Base-by-base conservation (phyloP, 2,797 vertebrate genomes). In the Nyctibius grandis region DNA sequence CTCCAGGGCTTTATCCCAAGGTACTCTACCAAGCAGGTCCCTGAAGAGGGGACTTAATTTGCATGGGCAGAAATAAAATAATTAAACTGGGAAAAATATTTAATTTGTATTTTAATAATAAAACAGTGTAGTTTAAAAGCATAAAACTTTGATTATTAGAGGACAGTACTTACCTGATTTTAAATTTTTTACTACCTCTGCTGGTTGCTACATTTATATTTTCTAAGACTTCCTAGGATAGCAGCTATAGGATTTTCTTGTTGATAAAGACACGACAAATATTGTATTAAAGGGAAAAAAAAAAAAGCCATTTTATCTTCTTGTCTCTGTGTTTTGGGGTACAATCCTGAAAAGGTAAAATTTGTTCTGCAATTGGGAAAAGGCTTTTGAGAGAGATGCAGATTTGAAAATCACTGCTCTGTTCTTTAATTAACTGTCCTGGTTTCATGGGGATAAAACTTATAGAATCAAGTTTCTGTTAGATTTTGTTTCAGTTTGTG, bases 281-380 rank as follows among this genome's bases (percentile, higher is more conserved):
- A 47, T 3, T 42, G 4, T 85, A 63, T 76, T 53, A 64, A 33
- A 5, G 3, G 15, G 4, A 2, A 1, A 2, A 2, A 5, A n/a
- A 33, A 38, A n/a, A 15, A 10, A 5, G 1, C 4, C 3, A 23
- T 61, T 40, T 54, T 18, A 26, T 77, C 33, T 50, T 74, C 9
- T 59, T 79, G 7, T 61, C 2, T 42, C 26, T 26, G 1, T 60
- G 9, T 1, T 9, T 67, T 60, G 23, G 8, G 2, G 9, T 54
- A 31, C 33, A 78, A n/a, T 69, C 21, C 33, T 72, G 51, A 70
- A 57, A 70, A 89, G 6, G 29, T 74, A 13, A 26, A 47, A 33
- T 53, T 69, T 72, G 2, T 75, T 78, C 11, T 64, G 25, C 31
- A 60, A 9, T 18, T 61, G 18, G 17, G 16, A 56, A 61, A 28